These are phyloP conservation scores for Cydia splendana DNA, from an alignment of 1,140 invertebrate species.

Conservation along the genomic window DNA sequence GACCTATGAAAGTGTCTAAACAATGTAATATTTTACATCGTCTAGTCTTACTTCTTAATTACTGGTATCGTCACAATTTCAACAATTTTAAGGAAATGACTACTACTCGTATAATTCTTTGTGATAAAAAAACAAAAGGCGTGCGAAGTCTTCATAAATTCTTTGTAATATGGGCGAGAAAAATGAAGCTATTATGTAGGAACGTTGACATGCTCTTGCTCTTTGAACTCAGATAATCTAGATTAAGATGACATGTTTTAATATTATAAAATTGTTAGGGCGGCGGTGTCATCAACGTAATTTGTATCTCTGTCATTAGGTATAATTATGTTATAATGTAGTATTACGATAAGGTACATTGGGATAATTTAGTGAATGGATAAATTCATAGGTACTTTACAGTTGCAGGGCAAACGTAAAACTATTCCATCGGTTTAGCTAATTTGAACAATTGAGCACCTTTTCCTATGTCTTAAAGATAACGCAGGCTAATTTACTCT, in stretches of 20 bases:
- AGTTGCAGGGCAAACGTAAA: too few relatives aligned
- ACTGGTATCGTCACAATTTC: background rate
- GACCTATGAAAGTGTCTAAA: too few relatives aligned
- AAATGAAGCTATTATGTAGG: slow-evolving; percentile 30
- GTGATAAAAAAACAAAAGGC: slow-evolving; percentile 22
- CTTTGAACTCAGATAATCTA: slow-evolving; percentile 6
- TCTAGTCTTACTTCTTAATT: background rate
- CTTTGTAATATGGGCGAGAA: slow-evolving; percentile 13
- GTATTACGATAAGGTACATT: too few relatives aligned
- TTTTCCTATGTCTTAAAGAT: too few relatives aligned
- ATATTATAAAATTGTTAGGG: background rate
- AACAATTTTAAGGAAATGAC: slow-evolving; percentile 27
- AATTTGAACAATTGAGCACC: too few relatives aligned
- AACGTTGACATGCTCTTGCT: slow-evolving; percentile 16
- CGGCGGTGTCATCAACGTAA: background rate
- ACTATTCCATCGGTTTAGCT: too few relatives aligned
- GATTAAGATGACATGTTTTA: slow-evolving; percentile 11
- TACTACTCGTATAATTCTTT: background rate
- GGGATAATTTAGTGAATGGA: too few relatives aligned
- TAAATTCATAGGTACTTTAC: too few relatives aligned
- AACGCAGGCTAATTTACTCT: too few relatives aligned
- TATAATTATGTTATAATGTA: background rate
- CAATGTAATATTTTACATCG: too few relatives aligned
- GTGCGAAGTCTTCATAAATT: slow-evolving; percentile 8
- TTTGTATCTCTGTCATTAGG: background rate